Percentiles rank a stretch among this genome's conserved stretches.
Conservation (phyloP, 2,797 vertebrate species). For the Varecia variegata region DNA sequence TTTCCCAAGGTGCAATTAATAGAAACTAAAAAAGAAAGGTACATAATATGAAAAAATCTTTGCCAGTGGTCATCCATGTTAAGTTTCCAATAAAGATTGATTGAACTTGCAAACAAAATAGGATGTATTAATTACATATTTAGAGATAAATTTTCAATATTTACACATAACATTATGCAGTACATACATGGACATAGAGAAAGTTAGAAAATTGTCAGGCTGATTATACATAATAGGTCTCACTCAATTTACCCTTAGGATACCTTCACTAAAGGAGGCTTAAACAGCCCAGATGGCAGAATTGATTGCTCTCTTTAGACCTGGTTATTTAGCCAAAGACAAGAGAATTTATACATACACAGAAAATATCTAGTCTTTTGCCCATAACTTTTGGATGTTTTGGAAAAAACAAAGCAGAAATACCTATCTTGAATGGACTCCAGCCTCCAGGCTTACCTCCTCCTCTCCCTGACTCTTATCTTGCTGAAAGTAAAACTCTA, state of each 20-base stretch:
- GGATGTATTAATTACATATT: not conserved
- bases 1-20: not conserved
- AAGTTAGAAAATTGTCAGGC: not conserved
- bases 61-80: not conserved
- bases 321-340: not conserved
- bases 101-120: not conserved
- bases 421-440: not conserved
- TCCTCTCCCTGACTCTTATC: not conserved
- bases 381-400: not conserved
- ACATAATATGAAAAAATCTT: not conserved
- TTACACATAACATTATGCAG: not conserved
- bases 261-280: not conserved
- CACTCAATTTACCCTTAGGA: not conserved
- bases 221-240: not conserved
- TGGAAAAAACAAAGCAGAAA: not conserved
- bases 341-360: not conserved
- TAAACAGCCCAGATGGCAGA: not conserved
- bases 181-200: not conserved
- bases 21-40: not conserved
- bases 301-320: not conserved
- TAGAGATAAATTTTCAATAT: not conserved
- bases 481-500: not conserved
- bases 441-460: not conserved
- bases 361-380: not conserved
- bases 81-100: not conserved